A percentile compares a stretch with the other conserved stretches of the same genome.
These are phyloP conservation scores for Hetaerina titia DNA, from an alignment of 2,888 invertebrate genomes.

Conservation along the genomic window DNA sequence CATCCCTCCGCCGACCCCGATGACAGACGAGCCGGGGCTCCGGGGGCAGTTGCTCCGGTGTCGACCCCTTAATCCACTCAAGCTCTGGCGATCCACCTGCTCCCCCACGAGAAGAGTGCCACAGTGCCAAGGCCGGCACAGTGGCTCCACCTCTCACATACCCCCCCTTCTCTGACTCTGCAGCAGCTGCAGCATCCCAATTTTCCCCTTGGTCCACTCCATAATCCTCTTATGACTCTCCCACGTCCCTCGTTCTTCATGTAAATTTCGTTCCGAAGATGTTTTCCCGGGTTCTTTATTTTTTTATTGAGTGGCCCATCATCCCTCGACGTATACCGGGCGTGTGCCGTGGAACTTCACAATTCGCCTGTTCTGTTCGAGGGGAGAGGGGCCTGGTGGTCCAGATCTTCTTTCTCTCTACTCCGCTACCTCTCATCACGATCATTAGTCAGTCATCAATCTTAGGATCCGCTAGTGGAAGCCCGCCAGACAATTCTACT, in stretches of 20 bases:
- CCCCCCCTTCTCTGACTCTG: too few species aligned
- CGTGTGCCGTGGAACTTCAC: too few species aligned
- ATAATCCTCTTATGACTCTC: background rate
- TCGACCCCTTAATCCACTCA: constrained; percentile 5
- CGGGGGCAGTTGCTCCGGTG: background rate
- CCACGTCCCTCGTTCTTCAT: background rate
- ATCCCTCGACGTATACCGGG: too few species aligned
- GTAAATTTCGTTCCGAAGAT: background rate
- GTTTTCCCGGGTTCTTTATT: background rate
- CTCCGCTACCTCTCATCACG: too few species aligned
- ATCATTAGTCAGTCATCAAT: too few species aligned
- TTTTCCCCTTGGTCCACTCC: background rate
- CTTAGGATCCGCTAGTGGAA: too few species aligned
- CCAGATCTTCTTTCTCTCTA: too few species aligned
- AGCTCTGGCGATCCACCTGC: background rate
- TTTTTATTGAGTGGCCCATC: background rate
- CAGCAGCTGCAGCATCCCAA: background rate
- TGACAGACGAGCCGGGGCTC: background rate
- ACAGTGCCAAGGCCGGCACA: too few species aligned
- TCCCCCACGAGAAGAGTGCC: background rate
- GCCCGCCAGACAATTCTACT: too few species aligned
- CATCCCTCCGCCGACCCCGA: background rate
- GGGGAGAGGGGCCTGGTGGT: too few species aligned
- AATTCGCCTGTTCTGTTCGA: too few species aligned
- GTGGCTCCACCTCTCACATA: too few species aligned